Percentiles rank a stretch among this genome's conserved stretches.
These are phyloP conservation scores for Vanacampus margaritifer DNA, from an alignment of 2,113 vertebrate genomes.

Conservation along the genomic window DNA sequence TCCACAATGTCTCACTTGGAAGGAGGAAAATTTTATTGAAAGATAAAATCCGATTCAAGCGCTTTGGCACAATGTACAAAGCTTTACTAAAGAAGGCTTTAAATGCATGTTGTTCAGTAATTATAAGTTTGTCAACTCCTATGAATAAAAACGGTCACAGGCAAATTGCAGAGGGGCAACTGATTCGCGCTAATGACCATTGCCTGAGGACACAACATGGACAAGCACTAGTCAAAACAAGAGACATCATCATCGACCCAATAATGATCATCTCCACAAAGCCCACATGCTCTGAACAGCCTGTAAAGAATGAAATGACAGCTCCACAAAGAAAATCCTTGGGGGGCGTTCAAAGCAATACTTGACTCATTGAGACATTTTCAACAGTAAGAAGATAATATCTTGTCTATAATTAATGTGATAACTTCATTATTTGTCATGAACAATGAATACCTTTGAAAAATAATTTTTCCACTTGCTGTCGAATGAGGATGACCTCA, in stretches of 20 bases:
- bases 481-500: too few species aligned
- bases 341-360: background rate
- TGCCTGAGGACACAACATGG: constrained; percentile 16
- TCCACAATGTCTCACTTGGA: background rate
- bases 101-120: background rate
- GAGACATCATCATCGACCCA: constrained; percentile 17
- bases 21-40: background rate
- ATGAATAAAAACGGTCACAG: background rate
- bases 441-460: too few species aligned
- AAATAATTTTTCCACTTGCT: too few species aligned
- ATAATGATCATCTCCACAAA: constrained; percentile 11
- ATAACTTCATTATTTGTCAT: too few species aligned
- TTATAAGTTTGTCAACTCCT: background rate
- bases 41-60: background rate
- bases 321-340: constrained; percentile 10
- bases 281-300: constrained; percentile 1
- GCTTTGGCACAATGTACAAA: background rate
- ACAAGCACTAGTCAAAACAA: constrained; percentile 25
- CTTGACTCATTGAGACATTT: too few species aligned
- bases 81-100: background rate
- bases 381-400: too few species aligned
- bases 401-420: too few species aligned
- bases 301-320: constrained; percentile 17
- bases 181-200: constrained; percentile 32
- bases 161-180: constrained; percentile 3